phyloP scores from a whole-genome alignment of 64 coral and sea anemone genomes.

The Dendrophyllia cribrosa region DNA sequence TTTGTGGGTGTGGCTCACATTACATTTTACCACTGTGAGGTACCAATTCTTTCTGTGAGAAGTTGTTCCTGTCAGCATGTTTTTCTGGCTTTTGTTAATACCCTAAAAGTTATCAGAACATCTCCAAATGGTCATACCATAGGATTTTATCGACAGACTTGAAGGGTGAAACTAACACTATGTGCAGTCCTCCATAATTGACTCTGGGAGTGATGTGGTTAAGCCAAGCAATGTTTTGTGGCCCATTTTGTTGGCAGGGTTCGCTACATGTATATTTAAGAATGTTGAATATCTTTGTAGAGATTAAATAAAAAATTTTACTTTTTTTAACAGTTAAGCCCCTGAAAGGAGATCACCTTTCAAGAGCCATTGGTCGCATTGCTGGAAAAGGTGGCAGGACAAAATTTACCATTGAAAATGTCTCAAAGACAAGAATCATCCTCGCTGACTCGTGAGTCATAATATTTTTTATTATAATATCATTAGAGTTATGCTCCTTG shows the following conservation, averaged over 20 bases:
- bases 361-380: conserved; percentile 95
- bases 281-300: neutral
- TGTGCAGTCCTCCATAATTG: too few relatives aligned
- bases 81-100: too few relatives aligned
- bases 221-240: neutral
- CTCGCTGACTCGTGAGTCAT: conserved; percentile 93
- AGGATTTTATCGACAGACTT: too few relatives aligned
- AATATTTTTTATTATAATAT: neutral
- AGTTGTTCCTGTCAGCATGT: too few relatives aligned
- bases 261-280: neutral
- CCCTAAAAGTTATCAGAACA: too few relatives aligned
- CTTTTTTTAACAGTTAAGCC: conserved; percentile 79
- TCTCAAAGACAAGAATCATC: conserved; percentile 98
- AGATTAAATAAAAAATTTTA: neutral
- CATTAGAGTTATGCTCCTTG: neutral
- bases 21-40: too few relatives aligned
- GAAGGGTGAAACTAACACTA: too few relatives aligned
- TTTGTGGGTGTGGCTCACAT: too few relatives aligned
- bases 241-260: neutral
- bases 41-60: too few relatives aligned
- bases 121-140: too few relatives aligned
- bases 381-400: conserved; percentile 97
- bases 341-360: conserved; percentile 96
- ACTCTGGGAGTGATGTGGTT: too few relatives aligned
- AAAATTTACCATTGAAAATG: conserved; percentile 99